Evolutionary conservation across 2,888 invertebrate genomes (phyloP).

Genomic region (Agriopis marginaria): DNA sequence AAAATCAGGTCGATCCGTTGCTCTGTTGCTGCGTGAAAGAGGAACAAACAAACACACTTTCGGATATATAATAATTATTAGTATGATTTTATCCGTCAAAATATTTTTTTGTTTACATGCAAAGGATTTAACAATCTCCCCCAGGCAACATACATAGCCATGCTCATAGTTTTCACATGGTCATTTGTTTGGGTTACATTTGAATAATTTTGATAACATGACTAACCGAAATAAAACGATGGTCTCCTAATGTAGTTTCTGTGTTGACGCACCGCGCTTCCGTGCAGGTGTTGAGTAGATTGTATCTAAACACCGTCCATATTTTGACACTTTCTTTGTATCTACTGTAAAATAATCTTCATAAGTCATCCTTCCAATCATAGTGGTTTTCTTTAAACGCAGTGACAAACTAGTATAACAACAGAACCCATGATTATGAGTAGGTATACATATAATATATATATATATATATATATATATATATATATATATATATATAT

Average conservation of each 20-base stretch:
- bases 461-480: too few species aligned
- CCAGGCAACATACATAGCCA: background rate
- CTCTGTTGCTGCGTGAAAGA: too few species aligned
- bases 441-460: too few species aligned
- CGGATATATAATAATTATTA: too few species aligned
- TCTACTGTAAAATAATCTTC: constrained; percentile 10
- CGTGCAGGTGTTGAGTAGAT: constrained; percentile 82
- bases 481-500: too few species aligned
- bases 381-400: background rate
- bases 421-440: background rate
- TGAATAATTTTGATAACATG: constrained; percentile 52
- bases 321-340: constrained; percentile 70
- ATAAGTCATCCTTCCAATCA: background rate
- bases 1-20: too few species aligned
- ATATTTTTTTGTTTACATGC: too few species aligned
- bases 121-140: too few species aligned
- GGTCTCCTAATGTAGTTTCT: constrained; percentile 81
- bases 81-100: too few species aligned
- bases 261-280: constrained; percentile 75
- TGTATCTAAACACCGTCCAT: constrained; percentile 62
- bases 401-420: background rate
- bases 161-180: constrained; percentile 16
- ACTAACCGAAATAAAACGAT: constrained; percentile 64
- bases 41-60: too few species aligned
- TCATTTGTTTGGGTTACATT: constrained; percentile 41